phyloP scores from a whole-genome alignment of 1,140 invertebrate species.

The Mya arenaria region DNA sequence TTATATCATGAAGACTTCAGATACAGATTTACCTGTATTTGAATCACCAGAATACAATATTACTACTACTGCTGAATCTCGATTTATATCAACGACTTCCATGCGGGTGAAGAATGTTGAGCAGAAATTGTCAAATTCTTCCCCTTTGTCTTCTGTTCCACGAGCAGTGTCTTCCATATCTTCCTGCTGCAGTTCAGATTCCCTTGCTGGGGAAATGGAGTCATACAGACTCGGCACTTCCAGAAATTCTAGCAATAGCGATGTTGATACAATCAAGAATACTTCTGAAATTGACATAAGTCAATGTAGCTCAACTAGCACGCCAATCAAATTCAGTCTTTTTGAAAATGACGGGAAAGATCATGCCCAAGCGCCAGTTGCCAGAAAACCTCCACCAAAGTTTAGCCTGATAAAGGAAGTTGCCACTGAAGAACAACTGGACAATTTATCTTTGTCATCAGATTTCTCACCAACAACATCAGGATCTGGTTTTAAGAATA shows the following conservation, averaged over 20 bases:
- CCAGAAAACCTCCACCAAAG: constrained; percentile 42
- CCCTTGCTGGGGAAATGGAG: constrained; percentile 47
- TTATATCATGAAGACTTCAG: not conserved
- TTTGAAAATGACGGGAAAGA: constrained; percentile 37
- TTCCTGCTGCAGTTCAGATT: constrained; percentile 43
- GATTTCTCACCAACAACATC: constrained; percentile 69
- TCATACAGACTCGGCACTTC: constrained; percentile 31
- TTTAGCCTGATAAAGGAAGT: constrained; percentile 52
- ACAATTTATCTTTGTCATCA: constrained; percentile 66
- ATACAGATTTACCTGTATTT: not conserved
- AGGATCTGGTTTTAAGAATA: constrained; percentile 57
- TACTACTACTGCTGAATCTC: not conserved
- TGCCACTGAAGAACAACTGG: constrained; percentile 65
- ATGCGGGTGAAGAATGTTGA: not conserved
- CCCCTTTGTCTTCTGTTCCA: not conserved
- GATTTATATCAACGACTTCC: not conserved
- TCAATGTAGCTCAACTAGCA: constrained; percentile 52
- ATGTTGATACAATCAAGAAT: constrained; percentile 32
- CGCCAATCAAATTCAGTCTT: constrained; percentile 47
- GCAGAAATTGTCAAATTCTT: not conserved
- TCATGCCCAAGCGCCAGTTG: not conserved
- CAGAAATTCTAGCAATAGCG: constrained; percentile 24
- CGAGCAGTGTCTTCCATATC: constrained; percentile 3
- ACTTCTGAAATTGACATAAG: constrained; percentile 40
- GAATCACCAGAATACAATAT: not conserved